Conservation (phyloP, 2,888 invertebrate genomes). For the Heliconius charithonia region DNA sequence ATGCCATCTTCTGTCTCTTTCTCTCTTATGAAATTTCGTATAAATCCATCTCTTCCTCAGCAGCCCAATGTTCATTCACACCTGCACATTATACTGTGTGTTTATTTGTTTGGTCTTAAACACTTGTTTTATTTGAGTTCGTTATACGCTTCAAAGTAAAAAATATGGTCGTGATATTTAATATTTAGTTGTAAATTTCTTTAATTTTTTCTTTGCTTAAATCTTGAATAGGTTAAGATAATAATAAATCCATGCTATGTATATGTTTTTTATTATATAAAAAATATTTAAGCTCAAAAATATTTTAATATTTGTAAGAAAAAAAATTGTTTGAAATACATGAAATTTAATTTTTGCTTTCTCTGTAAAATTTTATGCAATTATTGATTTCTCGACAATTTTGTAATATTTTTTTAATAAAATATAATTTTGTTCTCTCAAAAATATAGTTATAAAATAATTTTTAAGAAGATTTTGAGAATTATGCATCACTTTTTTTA, state of each 20-base stretch:
- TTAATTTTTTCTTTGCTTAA: neutral
- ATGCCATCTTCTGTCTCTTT: neutral
- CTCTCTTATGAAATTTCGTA: neutral
- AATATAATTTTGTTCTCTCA: neutral
- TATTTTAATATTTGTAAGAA: neutral
- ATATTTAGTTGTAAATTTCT: neutral
- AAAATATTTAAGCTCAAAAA: neutral
- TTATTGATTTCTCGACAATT: neutral
- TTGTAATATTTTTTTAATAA: neutral
- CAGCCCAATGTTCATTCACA: constrained; percentile 72
- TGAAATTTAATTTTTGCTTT: neutral
- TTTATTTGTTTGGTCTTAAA: constrained; percentile 71
- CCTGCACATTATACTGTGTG: constrained; percentile 73
- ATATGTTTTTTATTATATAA: neutral
- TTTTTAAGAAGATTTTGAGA: too few species aligned
- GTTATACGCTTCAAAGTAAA: constrained; percentile 55
- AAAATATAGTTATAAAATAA: too few species aligned
- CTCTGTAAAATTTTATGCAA: neutral
- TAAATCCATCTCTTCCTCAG: constrained; percentile 61
- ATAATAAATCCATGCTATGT: neutral
- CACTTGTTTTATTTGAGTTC: constrained; percentile 66
- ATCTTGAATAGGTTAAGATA: neutral
- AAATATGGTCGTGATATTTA: constrained; percentile 33
- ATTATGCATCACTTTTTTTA: too few species aligned
- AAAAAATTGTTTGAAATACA: neutral